Evolutionary conservation across 2,113 vertebrate genomes (phyloP).

Genomic region (Perognathus longimembris): DNA sequence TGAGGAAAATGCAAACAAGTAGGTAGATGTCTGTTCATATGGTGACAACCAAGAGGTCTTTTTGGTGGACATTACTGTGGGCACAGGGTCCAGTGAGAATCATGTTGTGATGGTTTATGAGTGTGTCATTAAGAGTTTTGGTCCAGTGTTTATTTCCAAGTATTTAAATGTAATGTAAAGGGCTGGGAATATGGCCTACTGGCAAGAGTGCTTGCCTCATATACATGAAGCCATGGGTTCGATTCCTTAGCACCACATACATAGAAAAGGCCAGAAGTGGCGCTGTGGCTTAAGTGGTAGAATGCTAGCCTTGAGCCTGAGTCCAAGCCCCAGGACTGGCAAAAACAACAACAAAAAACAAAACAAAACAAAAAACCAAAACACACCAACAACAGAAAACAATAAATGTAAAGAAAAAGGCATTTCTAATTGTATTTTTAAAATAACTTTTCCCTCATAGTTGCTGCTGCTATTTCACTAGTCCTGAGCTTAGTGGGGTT

Average conservation of each 20-base stretch:
- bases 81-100: not conserved
- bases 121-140: not conserved
- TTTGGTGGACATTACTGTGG: not conserved
- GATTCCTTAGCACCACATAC: no score
- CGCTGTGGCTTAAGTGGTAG: no score
- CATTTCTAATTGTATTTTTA: constrained; percentile 66
- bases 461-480: constrained; percentile 58
- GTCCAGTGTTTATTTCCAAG: constrained; percentile 60
- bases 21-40: not conserved
- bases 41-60: fast-evolving
- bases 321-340: no score
- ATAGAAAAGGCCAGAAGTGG: no score
- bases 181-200: no score
- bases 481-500: constrained; percentile 52
- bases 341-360: no score
- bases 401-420: constrained; percentile 21
- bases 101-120: not conserved
- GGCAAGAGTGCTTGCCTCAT: no score
- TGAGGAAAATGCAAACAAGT: not conserved
- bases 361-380: no score
- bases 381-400: no score
- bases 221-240: no score
- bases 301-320: no score
- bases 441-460: constrained; percentile 32
- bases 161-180: constrained; percentile 65